These are phyloP conservation scores for Ia io DNA, from an alignment of 2,113 vertebrate genomes.

Conservation along the genomic window DNA sequence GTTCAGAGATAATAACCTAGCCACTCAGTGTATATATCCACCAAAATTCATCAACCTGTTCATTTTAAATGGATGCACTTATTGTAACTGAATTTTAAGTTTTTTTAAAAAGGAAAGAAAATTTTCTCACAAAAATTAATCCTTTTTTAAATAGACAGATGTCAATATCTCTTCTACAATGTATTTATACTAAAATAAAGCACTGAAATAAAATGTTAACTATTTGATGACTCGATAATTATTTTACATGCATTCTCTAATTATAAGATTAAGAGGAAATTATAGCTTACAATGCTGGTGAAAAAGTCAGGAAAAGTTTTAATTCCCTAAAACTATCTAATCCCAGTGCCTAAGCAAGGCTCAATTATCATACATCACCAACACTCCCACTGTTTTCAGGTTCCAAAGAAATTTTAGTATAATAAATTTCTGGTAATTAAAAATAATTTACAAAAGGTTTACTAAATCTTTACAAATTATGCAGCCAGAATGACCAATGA, in stretches of 20 bases:
- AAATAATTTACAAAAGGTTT: constrained; percentile 7
- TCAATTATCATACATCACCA: constrained; percentile 2
- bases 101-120: background rate
- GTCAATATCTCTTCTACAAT: background rate
- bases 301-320: constrained; percentile 11
- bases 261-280: background rate
- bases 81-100: background rate
- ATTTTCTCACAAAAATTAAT: background rate
- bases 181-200: constrained; percentile 8
- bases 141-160: background rate
- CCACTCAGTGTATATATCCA: background rate
- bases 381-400: background rate
- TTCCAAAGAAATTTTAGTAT: constrained; percentile 19
- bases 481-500: background rate
- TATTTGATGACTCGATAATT: background rate
- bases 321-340: background rate
- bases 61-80: background rate
- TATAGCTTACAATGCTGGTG: background rate
- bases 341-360: background rate
- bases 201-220: constrained; percentile 29
- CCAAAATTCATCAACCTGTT: background rate
- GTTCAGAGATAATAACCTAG: no score
- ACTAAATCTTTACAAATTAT: constrained; percentile 24
- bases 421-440: background rate
- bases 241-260: constrained; percentile 37